phyloP scores from a whole-genome alignment of 37 sponge, comb jelly and placozoan genomes.

The Dysidea cf. avara region DNA sequence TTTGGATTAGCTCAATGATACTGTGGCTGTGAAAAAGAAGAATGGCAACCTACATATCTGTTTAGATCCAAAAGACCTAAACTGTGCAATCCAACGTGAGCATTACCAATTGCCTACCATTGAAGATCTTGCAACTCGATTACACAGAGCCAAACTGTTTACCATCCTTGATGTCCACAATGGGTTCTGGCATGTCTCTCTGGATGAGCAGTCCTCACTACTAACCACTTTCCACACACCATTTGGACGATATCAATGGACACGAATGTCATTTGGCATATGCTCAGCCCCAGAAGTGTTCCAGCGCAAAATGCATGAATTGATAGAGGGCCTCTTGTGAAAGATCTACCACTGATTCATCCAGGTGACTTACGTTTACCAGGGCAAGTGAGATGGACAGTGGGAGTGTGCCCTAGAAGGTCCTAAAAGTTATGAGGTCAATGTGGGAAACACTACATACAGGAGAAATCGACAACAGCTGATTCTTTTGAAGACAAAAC shows the following conservation, averaged over 20 bases:
- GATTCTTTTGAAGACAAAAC: too few relatives aligned
- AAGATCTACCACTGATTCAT: too few relatives aligned
- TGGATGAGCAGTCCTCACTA: neutral
- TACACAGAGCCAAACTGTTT: conserved; percentile 18
- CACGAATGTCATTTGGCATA: conserved; percentile 24
- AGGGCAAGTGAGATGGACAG: too few relatives aligned
- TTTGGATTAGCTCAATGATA: conserved; percentile 35
- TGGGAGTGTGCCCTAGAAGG: too few relatives aligned
- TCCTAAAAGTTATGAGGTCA: too few relatives aligned
- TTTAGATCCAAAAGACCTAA: conserved; percentile 42
- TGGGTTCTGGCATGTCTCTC: conserved; percentile 22
- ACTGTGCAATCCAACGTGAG: conserved; percentile 28
- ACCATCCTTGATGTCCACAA: conserved; percentile 17
- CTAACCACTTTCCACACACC: conserved; percentile 34
- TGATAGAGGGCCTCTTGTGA: conserved; percentile 34
- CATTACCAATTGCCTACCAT: conserved; percentile 24
- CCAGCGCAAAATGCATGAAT: conserved; percentile 13
- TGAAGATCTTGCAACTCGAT: conserved; percentile 20
- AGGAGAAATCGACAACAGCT: too few relatives aligned
- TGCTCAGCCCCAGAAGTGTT: conserved; percentile 26
- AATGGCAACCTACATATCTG: conserved; percentile 41
- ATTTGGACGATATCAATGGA: conserved; percentile 9
- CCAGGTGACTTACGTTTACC: too few relatives aligned
- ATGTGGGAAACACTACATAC: too few relatives aligned
- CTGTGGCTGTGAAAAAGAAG: conserved; percentile 5